phyloP scores from a whole-genome alignment of 2,113 vertebrate genomes.

The Saguinus midas region DNA sequence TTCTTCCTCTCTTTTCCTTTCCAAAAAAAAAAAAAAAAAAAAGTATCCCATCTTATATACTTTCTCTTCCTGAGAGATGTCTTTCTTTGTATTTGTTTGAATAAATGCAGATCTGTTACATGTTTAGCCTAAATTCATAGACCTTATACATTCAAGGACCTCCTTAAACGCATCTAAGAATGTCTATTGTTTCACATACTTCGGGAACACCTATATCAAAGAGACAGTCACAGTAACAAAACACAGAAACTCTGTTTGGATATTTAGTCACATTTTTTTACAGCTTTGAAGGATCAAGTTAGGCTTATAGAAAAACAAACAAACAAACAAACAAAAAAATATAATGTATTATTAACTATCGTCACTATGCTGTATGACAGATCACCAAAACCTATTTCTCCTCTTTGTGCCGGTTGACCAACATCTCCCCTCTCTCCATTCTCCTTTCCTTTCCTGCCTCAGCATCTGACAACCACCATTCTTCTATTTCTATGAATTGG shows the following conservation, averaged over 20 bases:
- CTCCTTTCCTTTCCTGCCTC: no score
- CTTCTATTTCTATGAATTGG: no score
- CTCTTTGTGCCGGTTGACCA: no score
- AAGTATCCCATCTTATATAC: neutral
- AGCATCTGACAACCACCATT: no score
- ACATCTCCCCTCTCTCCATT: no score
- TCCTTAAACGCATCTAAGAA: neutral
- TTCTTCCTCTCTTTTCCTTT: no score
- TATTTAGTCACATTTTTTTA: conserved; percentile 72
- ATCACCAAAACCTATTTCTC: no score
- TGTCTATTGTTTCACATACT: conserved; percentile 6
- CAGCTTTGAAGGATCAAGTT: conserved; percentile 69
- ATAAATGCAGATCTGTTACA: neutral
- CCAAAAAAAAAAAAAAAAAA: neutral
- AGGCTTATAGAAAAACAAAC: conserved; percentile 30
- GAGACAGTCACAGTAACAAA: conserved; percentile 11
- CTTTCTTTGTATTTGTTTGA: neutral
- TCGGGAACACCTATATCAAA: neutral
- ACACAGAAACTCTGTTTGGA: conserved; percentile 38
- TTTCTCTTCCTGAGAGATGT: neutral
- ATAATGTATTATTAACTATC: no score
- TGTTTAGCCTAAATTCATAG: neutral
- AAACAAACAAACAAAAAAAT: no score
- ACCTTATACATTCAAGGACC: neutral
- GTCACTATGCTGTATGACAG: no score